These are phyloP conservation scores for Aspidiotus destructor DNA, from an alignment of 2,888 invertebrate species.

Conservation along the genomic window DNA sequence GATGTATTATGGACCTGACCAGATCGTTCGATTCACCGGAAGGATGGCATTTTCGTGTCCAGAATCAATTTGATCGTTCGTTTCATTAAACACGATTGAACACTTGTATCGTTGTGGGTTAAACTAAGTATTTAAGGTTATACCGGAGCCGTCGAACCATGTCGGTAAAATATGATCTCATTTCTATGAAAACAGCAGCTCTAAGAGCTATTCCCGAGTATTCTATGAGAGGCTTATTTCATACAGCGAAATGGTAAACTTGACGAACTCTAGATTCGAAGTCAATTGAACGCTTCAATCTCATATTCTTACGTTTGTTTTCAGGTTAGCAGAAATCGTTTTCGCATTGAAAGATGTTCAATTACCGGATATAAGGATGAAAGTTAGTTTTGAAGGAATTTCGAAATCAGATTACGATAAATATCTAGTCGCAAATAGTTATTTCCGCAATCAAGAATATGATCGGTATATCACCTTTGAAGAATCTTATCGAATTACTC, in stretches of 20 bases:
- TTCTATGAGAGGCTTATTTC: slow-evolving; percentile 64
- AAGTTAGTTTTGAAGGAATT: slow-evolving; percentile 10
- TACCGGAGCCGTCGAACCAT: neutral
- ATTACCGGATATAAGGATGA: slow-evolving; percentile 39
- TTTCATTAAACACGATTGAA: no score
- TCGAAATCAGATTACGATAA: slow-evolving; percentile 28
- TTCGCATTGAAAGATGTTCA: slow-evolving; percentile 61
- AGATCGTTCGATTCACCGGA: no score
- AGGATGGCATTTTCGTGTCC: no score
- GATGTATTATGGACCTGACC: no score
- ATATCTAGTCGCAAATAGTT: slow-evolving; percentile 72
- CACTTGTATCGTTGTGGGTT: no score
- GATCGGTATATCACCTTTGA: slow-evolving; percentile 12
- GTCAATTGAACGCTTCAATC: neutral
- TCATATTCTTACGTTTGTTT: slow-evolving; percentile 32
- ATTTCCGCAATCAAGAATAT: slow-evolving; percentile 84
- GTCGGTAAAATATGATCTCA: slow-evolving; percentile 18
- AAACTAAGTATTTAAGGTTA: no score
- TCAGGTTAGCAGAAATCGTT: slow-evolving; percentile 68
- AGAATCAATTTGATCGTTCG: no score
- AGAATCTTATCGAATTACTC: neutral
- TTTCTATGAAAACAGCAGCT: slow-evolving; percentile 20
- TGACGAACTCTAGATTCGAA: neutral
- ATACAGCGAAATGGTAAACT: slow-evolving; percentile 69
- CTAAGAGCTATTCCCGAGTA: slow-evolving; percentile 57